phyloP scores from a whole-genome alignment of 1,140 invertebrate genomes.

The Aphis gossypii region DNA sequence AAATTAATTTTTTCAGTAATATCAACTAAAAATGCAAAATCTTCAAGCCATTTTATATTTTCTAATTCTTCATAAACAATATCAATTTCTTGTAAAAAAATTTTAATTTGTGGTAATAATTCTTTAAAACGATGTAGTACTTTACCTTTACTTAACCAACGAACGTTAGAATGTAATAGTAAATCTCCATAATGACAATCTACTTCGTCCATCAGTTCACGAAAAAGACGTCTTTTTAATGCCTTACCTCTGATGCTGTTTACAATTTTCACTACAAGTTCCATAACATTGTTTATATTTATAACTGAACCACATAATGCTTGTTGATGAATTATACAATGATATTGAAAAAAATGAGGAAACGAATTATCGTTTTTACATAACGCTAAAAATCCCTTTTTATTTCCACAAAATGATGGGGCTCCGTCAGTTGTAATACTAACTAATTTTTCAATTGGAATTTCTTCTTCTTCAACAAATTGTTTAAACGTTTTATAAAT shows the following conservation, averaged over 20 bases:
- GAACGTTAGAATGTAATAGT: slow-evolving; percentile 21
- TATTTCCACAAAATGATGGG: too few species aligned
- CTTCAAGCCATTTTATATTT: not conserved
- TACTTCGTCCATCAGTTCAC: slow-evolving; percentile 14
- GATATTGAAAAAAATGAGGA: slow-evolving; percentile 1
- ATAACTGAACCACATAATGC: not conserved
- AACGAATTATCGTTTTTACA: not conserved
- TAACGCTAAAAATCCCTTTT: too few species aligned
- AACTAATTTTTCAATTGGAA: slow-evolving; percentile 28
- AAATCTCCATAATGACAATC: slow-evolving; percentile 26
- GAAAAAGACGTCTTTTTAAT: slow-evolving; percentile 16
- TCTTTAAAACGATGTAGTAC: not conserved
- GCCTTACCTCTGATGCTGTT: not conserved
- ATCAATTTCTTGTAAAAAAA: slow-evolving; percentile 29
- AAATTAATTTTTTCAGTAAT: slow-evolving; percentile 10
- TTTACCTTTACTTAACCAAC: slow-evolving; percentile 20
- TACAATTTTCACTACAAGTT: too few species aligned
- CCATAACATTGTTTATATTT: slow-evolving; percentile 28
- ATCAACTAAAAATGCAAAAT: not conserved
- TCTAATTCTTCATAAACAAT: not conserved
- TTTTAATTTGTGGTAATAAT: slow-evolving; percentile 31
- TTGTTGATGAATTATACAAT: not conserved
- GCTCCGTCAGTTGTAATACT: not conserved
- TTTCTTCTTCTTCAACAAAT: slow-evolving; percentile 39
- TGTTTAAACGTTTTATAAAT: slow-evolving; percentile 32